phyloP scores from a whole-genome alignment of 2,113 vertebrate genomes.

The Lucifuga dentata region DNA sequence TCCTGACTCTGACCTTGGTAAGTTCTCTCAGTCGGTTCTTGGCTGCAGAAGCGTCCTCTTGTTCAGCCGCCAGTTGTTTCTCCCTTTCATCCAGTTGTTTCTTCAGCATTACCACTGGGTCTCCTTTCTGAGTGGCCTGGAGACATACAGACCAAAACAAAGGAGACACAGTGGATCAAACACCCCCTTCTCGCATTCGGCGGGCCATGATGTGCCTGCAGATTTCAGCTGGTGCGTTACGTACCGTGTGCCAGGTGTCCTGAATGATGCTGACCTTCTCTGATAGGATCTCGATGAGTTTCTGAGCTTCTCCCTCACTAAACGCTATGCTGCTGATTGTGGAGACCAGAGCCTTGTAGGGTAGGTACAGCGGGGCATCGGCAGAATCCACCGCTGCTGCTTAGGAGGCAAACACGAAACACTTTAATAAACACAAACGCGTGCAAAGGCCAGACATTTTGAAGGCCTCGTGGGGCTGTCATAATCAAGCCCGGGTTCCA shows the following conservation, averaged over 20 bases:
- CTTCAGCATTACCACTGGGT: constrained; percentile 88
- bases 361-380: constrained; percentile 86
- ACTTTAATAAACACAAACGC: background rate
- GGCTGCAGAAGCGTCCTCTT: constrained; percentile 85
- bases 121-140: constrained; percentile 93
- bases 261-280: constrained; percentile 90
- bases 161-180: background rate
- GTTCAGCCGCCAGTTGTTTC: constrained; percentile 88
- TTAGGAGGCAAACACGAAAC: constrained; percentile 26
- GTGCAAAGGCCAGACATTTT: background rate
- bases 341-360: constrained; percentile 91
- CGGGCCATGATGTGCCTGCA: background rate
- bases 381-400: constrained; percentile 63
- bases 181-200: background rate
- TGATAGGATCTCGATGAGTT: constrained; percentile 92
- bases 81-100: constrained; percentile 94
- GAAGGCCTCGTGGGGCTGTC: background rate
- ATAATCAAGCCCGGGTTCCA: constrained; percentile 5
- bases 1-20: constrained; percentile 83
- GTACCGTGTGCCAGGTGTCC: constrained; percentile 94
- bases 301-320: constrained; percentile 90
- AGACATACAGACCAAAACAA: constrained; percentile 4
- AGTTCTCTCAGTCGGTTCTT: constrained; percentile 90
- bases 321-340: constrained; percentile 90
- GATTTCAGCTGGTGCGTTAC: background rate